Conservation (phyloP, 2,888 invertebrate genomes). For the Neoscelio sp. region DNA sequence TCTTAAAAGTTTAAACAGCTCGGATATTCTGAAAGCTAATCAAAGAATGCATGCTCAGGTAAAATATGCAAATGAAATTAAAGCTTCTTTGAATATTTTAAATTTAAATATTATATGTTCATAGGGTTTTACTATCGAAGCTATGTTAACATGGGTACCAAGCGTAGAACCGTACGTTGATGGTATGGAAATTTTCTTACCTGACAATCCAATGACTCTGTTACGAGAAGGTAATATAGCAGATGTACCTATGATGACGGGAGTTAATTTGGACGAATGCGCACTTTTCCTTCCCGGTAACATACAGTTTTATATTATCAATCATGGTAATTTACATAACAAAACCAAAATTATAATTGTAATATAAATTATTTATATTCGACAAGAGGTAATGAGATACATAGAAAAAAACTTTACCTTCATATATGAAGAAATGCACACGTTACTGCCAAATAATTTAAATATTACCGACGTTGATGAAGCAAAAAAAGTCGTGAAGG, state of each 20-base stretch:
- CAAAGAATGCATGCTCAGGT: constrained; percentile 42
- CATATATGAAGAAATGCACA: constrained; percentile 76
- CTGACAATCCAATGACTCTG: constrained; percentile 78
- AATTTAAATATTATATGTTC: not conserved
- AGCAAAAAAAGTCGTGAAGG: constrained; percentile 69
- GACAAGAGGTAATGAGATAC: constrained; percentile 68
- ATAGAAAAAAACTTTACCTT: constrained; percentile 69
- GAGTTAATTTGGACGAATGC: constrained; percentile 72
- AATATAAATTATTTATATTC: not conserved
- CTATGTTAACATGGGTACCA: constrained; percentile 73
- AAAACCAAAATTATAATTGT: constrained; percentile 62
- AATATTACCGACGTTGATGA: constrained; percentile 75
- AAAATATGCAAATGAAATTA: too few relatives aligned
- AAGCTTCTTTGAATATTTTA: too few relatives aligned
- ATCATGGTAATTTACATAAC: too few relatives aligned
- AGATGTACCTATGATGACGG: constrained; percentile 77
- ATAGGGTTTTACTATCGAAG: constrained; percentile 30
- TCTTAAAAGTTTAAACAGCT: constrained; percentile 71
- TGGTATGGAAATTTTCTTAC: constrained; percentile 77
- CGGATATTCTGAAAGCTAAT: constrained; percentile 73
- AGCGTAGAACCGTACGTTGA: constrained; percentile 72
- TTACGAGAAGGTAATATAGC: constrained; percentile 75
- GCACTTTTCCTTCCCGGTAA: constrained; percentile 60
- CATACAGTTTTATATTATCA: not conserved
- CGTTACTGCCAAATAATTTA: constrained; percentile 76